Evolutionary conservation across 92 coral and sea anemone species (phyloP), one percentile per base, ranked within the genome.

Genomic region (Meandrina meandrites): DNA sequence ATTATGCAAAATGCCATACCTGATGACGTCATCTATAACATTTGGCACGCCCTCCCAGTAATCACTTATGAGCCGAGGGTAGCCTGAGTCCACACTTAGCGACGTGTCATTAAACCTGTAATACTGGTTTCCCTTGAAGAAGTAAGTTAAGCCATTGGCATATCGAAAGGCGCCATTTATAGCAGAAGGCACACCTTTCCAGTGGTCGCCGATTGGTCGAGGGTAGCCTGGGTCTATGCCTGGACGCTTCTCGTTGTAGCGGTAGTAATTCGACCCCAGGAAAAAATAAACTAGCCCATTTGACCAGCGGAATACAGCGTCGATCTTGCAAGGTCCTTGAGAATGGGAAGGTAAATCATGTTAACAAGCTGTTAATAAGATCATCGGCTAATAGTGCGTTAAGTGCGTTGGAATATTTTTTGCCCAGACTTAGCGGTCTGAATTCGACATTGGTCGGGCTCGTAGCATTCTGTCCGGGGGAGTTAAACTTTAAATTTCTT

Each of bases 161-260:
- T 92, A 94, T 69, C 98, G 95, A 73, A 96, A 91, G 54, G 88
- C 98, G 24, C 93, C 98, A 66, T 96, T 92, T 22, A 96, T 88
- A 28, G 91, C 77, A 71, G 90, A 86, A 17, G 98, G 98, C 36
- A 96, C 95, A 1, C 94, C 95, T 24, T 81, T 81, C 98, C 98
- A 96, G 81, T 96, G 91, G n/a, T 86, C 84, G 66, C 78, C 72
- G 80, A 93, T 94, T 79, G 93, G 85, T 14, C 93, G 96, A 7
- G 98, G 98, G 81, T 92, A 96, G 89, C 79, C 93, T 82, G 98
- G 91, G 84, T 96, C 96, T 24, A 96, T 86, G 24, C 92, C 98
- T 15, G 69, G 96, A 22, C 56, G 62, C 10, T 69, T 90, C 80
- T 96, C 98, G 82, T 94, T 88, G 88, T 96, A 96, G 28, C 98